Conservation (phyloP, 1,140 invertebrate genomes). For the Leptoteleia sp. region DNA sequence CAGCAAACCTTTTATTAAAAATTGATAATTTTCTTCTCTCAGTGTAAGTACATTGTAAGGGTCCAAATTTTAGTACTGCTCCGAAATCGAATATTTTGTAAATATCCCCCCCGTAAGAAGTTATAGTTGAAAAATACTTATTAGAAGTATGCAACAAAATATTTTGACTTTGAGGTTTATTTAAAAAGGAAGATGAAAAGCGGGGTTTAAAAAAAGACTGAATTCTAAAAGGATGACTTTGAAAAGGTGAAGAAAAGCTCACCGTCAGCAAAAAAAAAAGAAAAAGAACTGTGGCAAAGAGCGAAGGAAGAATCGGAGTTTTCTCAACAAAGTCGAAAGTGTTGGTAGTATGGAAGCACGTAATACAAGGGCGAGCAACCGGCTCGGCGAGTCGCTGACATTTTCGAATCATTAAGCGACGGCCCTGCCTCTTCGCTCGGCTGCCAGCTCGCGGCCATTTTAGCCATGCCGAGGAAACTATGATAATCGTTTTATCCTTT, state of each 20-base stretch:
- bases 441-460: slow-evolving; percentile 54
- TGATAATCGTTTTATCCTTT: slow-evolving; percentile 48
- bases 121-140: no score
- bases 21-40: no score
- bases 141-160: no score
- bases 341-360: slow-evolving; percentile 55
- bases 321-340: slow-evolving; percentile 70
- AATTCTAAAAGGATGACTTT: slow-evolving; percentile 1
- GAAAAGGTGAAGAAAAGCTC: slow-evolving; percentile 12
- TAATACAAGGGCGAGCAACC: slow-evolving; percentile 71
- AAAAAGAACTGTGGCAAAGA: no score
- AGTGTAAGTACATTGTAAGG: no score
- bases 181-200: no score
- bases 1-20: no score
- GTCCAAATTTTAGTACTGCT: no score
- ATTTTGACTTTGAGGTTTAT: no score
- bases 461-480: slow-evolving; percentile 60
- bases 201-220: no score
- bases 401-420: slow-evolving; percentile 68
- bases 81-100: no score
- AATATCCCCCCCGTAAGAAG: no score
- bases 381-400: slow-evolving; percentile 68
- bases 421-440: slow-evolving; percentile 41
- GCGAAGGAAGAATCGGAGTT: slow-evolving; percentile 50
- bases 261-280: slow-evolving; percentile 18